A percentile compares a stretch with the other conserved stretches of the same genome.
Evolutionary conservation across 1,140 invertebrate genomes (phyloP).

Genomic region (Cyrtorhinus lividipennis): DNA sequence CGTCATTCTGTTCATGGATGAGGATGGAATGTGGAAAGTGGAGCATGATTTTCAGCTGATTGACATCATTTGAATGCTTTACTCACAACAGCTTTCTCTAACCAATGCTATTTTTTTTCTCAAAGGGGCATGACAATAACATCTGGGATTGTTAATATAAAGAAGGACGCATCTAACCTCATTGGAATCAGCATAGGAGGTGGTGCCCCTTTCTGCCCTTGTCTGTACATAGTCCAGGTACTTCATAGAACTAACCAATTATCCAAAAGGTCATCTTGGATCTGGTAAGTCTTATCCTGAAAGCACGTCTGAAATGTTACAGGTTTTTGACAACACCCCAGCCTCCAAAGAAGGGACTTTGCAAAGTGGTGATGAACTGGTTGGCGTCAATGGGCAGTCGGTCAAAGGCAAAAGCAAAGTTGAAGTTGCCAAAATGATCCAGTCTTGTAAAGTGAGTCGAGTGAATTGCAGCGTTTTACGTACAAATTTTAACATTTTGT

Average conservation of each 20-base stretch:
- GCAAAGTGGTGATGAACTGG: constrained; percentile 90
- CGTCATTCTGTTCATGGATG: too few relatives aligned
- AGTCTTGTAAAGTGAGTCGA: constrained; percentile 57
- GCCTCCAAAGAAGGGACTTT: constrained; percentile 78
- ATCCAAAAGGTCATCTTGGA: neutral
- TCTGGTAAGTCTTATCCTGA: too few relatives aligned
- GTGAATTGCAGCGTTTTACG: too few relatives aligned
- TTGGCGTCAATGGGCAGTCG: constrained; percentile 77
- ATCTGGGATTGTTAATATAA: constrained; percentile 77
- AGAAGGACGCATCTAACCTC: constrained; percentile 87
- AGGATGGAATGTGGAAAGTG: too few relatives aligned
- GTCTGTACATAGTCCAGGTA: constrained; percentile 86
- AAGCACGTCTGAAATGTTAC: too few relatives aligned
- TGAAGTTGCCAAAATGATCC: constrained; percentile 97
- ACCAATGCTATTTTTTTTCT: too few relatives aligned
- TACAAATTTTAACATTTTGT: too few relatives aligned
- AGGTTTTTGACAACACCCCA: constrained; percentile 96
- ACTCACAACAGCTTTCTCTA: too few relatives aligned
- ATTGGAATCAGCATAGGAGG: constrained; percentile 97
- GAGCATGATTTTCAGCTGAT: too few relatives aligned
- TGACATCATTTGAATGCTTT: too few relatives aligned
- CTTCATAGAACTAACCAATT: constrained; percentile 1
- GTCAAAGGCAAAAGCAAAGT: constrained; percentile 96
- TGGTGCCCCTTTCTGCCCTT: constrained; percentile 89
- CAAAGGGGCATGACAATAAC: constrained; percentile 94